Percentiles rank a stretch among this genome's conserved stretches.
Evolutionary conservation across 2,888 invertebrate genomes (phyloP).

Genomic region (Tiliacea citrago): DNA sequence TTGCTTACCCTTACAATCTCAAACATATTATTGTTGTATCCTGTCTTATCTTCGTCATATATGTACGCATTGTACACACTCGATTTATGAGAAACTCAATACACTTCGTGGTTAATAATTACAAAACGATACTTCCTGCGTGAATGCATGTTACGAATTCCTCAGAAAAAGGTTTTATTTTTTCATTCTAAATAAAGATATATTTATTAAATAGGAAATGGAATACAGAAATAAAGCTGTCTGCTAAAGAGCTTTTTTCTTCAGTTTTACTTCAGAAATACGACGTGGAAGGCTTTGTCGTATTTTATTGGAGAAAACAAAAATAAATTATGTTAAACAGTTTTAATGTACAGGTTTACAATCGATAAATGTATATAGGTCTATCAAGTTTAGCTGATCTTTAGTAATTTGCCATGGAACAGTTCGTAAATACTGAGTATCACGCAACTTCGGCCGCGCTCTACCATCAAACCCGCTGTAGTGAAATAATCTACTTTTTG

Average conservation of each 20-base stretch:
- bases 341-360: slow-evolving; percentile 60
- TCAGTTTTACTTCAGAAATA: slow-evolving; percentile 43
- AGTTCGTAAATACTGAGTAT: slow-evolving; percentile 62
- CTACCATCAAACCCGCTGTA: slow-evolving; percentile 63
- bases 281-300: slow-evolving; percentile 39
- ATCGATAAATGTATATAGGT: slow-evolving; percentile 63
- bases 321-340: slow-evolving; percentile 61
- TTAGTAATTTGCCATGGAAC: slow-evolving; percentile 65
- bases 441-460: slow-evolving; percentile 65
- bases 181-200: slow-evolving; percentile 12
- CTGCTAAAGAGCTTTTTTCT: slow-evolving; percentile 20
- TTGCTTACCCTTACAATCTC: slow-evolving; percentile 39
- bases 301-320: slow-evolving; percentile 51
- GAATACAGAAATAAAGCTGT: slow-evolving; percentile 47
- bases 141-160: slow-evolving; percentile 26
- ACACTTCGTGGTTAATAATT: slow-evolving; percentile 34
- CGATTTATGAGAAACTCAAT: slow-evolving; percentile 39
- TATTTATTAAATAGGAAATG: slow-evolving; percentile 26
- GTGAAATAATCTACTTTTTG: slow-evolving; percentile 75
- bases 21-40: slow-evolving; percentile 31
- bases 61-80: neutral
- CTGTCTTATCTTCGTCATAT: slow-evolving; percentile 29
- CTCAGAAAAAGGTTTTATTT: slow-evolving; percentile 18
- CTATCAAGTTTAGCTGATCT: slow-evolving; percentile 65
- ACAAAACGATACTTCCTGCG: slow-evolving; percentile 20